phyloP scores from a whole-genome alignment of 2,888 invertebrate species.

The Lithophane socia region DNA sequence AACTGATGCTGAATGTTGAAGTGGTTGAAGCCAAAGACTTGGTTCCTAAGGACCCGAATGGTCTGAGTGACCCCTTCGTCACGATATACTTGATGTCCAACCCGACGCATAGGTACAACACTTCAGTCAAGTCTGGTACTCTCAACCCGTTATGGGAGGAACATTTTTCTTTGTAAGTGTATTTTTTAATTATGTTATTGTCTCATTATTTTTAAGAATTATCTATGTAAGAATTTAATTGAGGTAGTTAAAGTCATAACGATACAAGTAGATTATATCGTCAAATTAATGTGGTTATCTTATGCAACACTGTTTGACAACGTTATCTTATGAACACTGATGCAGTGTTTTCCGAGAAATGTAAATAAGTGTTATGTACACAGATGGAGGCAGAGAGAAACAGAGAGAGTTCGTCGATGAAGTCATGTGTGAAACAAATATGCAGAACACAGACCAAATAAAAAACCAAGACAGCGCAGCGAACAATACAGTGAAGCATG shows the following conservation, averaged over 20 bases:
- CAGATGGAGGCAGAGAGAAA: constrained; percentile 40
- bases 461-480: too few relatives aligned
- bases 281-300: constrained; percentile 1
- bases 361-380: constrained; percentile 36
- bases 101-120: constrained; percentile 95
- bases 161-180: constrained; percentile 97
- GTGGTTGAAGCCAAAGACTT: constrained; percentile 96
- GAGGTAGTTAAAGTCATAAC: constrained; percentile 24
- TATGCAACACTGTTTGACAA: too few relatives aligned
- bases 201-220: background rate
- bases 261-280: constrained; percentile 31
- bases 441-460: constrained; percentile 17
- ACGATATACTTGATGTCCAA: constrained; percentile 96
- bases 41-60: constrained; percentile 96
- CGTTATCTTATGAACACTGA: background rate
- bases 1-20: constrained; percentile 95
- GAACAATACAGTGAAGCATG: too few relatives aligned
- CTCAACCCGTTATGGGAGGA: constrained; percentile 99
- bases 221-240: background rate
- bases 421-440: constrained; percentile 48
- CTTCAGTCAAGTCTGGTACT: constrained; percentile 97
- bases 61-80: constrained; percentile 99
- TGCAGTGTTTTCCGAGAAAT: constrained; percentile 41
- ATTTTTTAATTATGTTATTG: background rate
- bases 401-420: constrained; percentile 34